phyloP scores from a whole-genome alignment of 1,140 invertebrate genomes.

The Gryon sp. region DNA sequence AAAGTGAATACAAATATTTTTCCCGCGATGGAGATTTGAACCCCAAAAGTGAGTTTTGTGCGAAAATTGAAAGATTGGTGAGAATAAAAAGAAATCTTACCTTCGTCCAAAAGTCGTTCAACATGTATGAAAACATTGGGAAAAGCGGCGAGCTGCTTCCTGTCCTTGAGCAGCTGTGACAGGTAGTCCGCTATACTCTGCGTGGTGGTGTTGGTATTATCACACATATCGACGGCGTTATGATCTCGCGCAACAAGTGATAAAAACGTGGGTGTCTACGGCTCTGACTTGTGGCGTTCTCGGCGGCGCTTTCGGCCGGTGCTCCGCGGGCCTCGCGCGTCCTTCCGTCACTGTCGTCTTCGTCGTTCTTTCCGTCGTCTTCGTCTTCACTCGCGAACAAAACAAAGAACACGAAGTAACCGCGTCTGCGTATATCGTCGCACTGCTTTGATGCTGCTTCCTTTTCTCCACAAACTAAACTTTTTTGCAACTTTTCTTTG shows the following conservation, averaged over 20 bases:
- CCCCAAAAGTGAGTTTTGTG: too few relatives aligned
- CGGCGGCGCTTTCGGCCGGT: conserved; percentile 60
- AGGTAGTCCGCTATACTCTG: conserved; percentile 99
- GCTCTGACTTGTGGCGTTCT: conserved; percentile 17
- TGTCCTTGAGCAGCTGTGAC: conserved; percentile 99
- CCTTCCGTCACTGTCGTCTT: conserved; percentile 54
- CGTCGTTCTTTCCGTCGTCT: conserved; percentile 59
- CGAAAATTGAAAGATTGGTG: too few relatives aligned
- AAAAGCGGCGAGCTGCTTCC: conserved; percentile 99
- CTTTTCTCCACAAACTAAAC: conserved; percentile 10
- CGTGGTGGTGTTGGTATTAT: conserved; percentile 88
- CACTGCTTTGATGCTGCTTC: conserved; percentile 2
- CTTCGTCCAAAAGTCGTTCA: conserved; percentile 99
- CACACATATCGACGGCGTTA: conserved; percentile 84
- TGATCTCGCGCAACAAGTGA: conserved; percentile 70
- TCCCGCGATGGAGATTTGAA: too few relatives aligned
- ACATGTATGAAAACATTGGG: conserved; percentile 99
- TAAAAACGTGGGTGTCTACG: conserved; percentile 31
- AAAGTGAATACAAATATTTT: too few relatives aligned
- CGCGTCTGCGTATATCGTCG: conserved; percentile 27
- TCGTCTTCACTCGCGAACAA: conserved; percentile 40
- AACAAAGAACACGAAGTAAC: conserved; percentile 49
- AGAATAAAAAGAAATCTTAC: too few relatives aligned
- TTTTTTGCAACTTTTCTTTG: too few relatives aligned
- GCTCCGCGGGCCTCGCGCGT: conserved; percentile 75